Percentiles rank a stretch among this genome's conserved stretches.
Evolutionary conservation across 1,140 invertebrate species (phyloP).

Genomic region (Danaus melanippus): DNA sequence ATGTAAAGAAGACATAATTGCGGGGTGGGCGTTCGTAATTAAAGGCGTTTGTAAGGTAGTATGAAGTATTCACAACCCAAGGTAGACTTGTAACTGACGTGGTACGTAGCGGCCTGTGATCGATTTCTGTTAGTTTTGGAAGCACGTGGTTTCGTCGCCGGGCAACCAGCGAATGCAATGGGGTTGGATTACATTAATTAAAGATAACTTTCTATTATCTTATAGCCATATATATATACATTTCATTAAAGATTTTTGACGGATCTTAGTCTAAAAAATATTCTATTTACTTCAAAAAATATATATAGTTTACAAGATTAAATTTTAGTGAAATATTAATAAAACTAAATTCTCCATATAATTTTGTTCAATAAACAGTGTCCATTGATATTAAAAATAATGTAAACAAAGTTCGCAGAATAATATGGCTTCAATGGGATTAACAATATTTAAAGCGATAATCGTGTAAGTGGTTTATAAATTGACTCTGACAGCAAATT

Average conservation of each 20-base stretch:
- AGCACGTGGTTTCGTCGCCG: slow-evolving; percentile 35
- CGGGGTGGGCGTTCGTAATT: slow-evolving; percentile 41
- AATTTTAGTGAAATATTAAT: too few relatives aligned
- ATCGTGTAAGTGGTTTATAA: slow-evolving; percentile 18
- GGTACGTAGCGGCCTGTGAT: slow-evolving; percentile 26
- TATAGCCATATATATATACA: too few relatives aligned
- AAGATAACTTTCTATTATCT: background rate
- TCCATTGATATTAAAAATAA: too few relatives aligned
- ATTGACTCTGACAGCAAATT: slow-evolving; percentile 13
- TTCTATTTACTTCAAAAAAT: too few relatives aligned
- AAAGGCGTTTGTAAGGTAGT: slow-evolving; percentile 15
- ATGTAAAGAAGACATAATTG: slow-evolving; percentile 47
- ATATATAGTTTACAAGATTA: too few relatives aligned
- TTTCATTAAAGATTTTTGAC: too few relatives aligned
- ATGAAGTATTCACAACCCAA: slow-evolving; percentile 5
- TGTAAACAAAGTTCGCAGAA: too few relatives aligned
- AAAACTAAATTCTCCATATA: too few relatives aligned
- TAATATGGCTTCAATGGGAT: background rate
- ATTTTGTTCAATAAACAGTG: too few relatives aligned
- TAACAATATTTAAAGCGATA: slow-evolving; percentile 16
- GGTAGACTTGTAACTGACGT: slow-evolving; percentile 11
- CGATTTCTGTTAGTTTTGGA: slow-evolving; percentile 43
- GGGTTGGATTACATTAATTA: slow-evolving; percentile 1
- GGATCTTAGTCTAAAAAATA: too few relatives aligned
- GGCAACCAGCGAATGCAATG: slow-evolving; percentile 28